Evolutionary conservation across 2,113 vertebrate genomes (phyloP).

Genomic region (Crotalus horridus): DNA sequence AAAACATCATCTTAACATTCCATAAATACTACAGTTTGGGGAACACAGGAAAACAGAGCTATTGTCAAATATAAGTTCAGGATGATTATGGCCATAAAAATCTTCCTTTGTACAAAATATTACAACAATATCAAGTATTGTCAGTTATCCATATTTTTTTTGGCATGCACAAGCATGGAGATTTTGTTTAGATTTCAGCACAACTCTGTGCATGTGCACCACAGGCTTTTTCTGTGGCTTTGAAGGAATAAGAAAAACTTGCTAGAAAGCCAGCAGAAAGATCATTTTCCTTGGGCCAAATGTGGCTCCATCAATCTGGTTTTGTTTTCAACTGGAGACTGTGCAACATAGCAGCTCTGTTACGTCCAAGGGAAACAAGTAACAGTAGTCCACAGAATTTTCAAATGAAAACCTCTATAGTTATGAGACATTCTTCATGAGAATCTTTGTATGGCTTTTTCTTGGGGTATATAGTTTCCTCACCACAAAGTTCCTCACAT

Average conservation of each 20-base stretch:
- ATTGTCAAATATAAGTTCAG: slow-evolving; percentile 12
- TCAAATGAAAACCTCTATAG: background rate
- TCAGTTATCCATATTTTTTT: background rate
- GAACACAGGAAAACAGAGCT: background rate
- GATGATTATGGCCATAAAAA: slow-evolving; percentile 1
- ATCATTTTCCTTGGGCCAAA: background rate
- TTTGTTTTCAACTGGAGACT: background rate
- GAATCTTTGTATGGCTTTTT: background rate
- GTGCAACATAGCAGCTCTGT: background rate
- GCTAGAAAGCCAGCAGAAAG: background rate
- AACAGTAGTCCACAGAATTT: background rate
- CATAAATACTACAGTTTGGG: background rate
- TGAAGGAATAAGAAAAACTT: background rate
- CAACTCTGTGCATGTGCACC: background rate
- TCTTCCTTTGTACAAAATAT: background rate
- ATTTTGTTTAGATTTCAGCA: background rate
- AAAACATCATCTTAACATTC: background rate
- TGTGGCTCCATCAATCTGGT: background rate
- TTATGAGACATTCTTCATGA: background rate
- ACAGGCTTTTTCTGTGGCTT: rapidly evolving
- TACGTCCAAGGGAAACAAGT: background rate
- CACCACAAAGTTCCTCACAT: background rate
- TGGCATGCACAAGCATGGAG: background rate
- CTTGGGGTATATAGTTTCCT: background rate
- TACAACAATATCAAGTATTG: rapidly evolving